phyloP scores from a whole-genome alignment of 2,888 invertebrate genomes.

The Metopia argyrocephala region DNA sequence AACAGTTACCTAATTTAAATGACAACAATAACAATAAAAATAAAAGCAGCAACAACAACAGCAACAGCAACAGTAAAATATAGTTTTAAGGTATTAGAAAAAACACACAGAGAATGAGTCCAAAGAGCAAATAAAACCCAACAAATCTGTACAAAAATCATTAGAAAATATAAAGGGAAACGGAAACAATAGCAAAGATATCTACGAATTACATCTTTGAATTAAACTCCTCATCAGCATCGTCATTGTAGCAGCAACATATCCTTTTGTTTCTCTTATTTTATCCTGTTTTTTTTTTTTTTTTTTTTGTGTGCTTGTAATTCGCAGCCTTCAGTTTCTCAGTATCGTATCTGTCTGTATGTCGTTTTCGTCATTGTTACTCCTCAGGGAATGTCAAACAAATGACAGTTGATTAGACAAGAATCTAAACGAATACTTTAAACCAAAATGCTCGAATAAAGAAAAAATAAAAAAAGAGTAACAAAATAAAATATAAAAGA shows the following conservation, averaged over 20 bases:
- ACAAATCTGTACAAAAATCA: no score
- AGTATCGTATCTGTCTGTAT: constrained; percentile 37
- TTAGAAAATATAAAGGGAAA: no score
- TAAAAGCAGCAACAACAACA: neutral
- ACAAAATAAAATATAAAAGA: constrained; percentile 39
- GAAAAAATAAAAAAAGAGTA: constrained; percentile 37
- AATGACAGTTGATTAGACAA: constrained; percentile 78
- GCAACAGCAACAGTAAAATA: constrained; percentile 36
- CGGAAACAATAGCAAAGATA: constrained; percentile 8
- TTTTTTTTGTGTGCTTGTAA: constrained; percentile 43
- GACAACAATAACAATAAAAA: constrained; percentile 35
- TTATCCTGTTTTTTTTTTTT: no score
- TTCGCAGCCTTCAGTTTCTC: constrained; percentile 4
- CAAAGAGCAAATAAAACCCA: no score
- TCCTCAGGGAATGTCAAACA: constrained; percentile 77
- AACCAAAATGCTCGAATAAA: constrained; percentile 35
- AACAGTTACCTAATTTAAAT: constrained; percentile 62
- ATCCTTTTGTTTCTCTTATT: constrained; percentile 18
- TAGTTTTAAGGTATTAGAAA: constrained; percentile 48
- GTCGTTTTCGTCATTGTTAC: constrained; percentile 67
- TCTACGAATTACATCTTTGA: constrained; percentile 50
- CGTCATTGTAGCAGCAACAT: constrained; percentile 31
- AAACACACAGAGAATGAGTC: neutral
- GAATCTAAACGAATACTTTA: constrained; percentile 72
- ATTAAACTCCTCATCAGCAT: constrained; percentile 54